These are phyloP conservation scores for Lamellibrachia luymesi DNA, from an alignment of 1,140 invertebrate species.

Conservation along the genomic window DNA sequence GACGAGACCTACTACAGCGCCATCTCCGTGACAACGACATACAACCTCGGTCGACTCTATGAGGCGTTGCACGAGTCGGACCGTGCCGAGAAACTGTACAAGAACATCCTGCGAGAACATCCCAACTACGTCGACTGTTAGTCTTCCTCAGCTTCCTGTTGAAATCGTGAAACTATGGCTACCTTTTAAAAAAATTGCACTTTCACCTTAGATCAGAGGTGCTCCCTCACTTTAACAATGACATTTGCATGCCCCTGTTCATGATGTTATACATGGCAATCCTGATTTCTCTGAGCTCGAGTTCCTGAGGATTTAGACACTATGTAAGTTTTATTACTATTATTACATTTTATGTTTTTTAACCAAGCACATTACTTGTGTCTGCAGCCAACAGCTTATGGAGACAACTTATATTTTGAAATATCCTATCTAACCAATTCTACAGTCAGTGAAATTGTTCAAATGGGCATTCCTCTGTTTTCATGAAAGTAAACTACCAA, in stretches of 20 bases:
- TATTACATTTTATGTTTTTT: not conserved
- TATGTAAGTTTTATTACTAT: too few species aligned
- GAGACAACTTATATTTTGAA: not conserved
- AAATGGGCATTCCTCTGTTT: not conserved
- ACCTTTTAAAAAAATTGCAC: not conserved
- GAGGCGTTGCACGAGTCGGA: constrained; percentile 92
- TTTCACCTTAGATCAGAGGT: not conserved
- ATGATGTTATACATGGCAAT: too few species aligned
- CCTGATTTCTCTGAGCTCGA: too few species aligned
- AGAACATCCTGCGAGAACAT: constrained; percentile 90
- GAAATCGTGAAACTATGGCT: not conserved
- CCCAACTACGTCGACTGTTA: constrained; percentile 99
- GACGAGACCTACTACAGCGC: constrained; percentile 95
- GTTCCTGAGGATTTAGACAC: too few species aligned
- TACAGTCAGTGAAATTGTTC: not conserved
- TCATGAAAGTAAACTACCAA: not conserved
- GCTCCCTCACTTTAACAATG: too few species aligned
- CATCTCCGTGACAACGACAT: constrained; percentile 89
- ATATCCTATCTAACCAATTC: not conserved
- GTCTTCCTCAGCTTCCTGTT: constrained; percentile 45
- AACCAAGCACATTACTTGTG: not conserved
- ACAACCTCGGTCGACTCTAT: constrained; percentile 91
- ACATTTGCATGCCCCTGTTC: too few species aligned
- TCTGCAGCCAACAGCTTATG: not conserved
- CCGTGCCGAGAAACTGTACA: constrained; percentile 95